Percentiles rank a stretch among this genome's conserved stretches.
Conservation (phyloP, 2,888 invertebrate genomes). For the Empis livida region DNA sequence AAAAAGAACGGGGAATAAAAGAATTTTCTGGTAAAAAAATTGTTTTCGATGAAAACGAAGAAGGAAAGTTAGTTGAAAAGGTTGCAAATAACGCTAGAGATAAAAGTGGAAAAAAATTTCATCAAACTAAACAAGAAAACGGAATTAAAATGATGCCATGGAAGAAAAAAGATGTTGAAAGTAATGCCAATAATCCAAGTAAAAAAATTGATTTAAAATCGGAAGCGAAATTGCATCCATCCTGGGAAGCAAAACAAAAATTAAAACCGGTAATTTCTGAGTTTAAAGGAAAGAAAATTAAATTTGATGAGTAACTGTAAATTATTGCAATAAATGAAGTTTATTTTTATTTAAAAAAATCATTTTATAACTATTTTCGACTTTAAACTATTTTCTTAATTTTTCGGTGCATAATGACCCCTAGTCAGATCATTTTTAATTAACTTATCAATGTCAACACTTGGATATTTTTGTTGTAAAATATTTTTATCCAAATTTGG, state of each 20-base stretch:
- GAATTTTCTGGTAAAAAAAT: constrained; percentile 13
- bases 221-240: constrained; percentile 22
- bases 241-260: constrained; percentile 31
- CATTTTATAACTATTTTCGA: neutral
- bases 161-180: constrained; percentile 12
- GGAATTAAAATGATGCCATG: constrained; percentile 11
- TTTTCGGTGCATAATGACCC: constrained; percentile 47
- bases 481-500: constrained; percentile 61
- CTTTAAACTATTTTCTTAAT: constrained; percentile 13
- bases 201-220: neutral
- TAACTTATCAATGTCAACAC: constrained; percentile 58
- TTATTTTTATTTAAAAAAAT: neutral
- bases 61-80: constrained; percentile 11
- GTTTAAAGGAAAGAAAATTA: constrained; percentile 28
- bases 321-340: neutral
- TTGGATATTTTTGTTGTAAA: constrained; percentile 58
- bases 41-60: constrained; percentile 7
- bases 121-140: constrained; percentile 15
- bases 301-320: constrained; percentile 19
- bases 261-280: constrained; percentile 21
- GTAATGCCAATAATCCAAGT: constrained; percentile 3
- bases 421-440: constrained; percentile 42
- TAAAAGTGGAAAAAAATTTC: constrained; percentile 5
- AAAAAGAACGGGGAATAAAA: constrained; percentile 12
- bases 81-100: neutral